Evolutionary conservation across 2,888 invertebrate genomes (phyloP).

Genomic region (Copidosoma aretas): DNA sequence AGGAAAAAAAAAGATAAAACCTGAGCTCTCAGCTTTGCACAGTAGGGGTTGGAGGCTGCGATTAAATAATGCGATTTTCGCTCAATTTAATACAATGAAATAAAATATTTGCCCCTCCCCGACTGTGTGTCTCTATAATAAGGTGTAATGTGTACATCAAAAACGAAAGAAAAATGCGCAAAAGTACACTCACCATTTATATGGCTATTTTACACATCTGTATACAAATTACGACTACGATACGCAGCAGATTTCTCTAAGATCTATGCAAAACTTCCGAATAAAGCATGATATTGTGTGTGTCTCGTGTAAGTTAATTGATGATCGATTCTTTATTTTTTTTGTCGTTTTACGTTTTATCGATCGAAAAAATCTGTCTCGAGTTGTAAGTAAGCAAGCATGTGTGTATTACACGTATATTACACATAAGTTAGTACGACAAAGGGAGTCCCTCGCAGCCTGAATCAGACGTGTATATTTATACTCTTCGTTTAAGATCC

Average conservation of each 20-base stretch:
- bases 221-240: slow-evolving; percentile 41
- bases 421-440: slow-evolving; percentile 36
- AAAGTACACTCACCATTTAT: slow-evolving; percentile 51
- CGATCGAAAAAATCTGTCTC: slow-evolving; percentile 46
- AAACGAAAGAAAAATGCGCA: slow-evolving; percentile 39
- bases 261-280: slow-evolving; percentile 43
- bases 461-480: slow-evolving; percentile 44
- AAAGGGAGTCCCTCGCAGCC: slow-evolving; percentile 53
- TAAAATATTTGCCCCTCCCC: not conserved
- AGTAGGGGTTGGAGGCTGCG: not conserved
- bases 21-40: slow-evolving; percentile 25
- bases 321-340: too few species aligned
- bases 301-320: not conserved
- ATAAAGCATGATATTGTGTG: too few species aligned
- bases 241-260: slow-evolving; percentile 42
- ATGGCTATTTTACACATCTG: slow-evolving; percentile 27
- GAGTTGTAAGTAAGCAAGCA: slow-evolving; percentile 50
- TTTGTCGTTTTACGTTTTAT: slow-evolving; percentile 25
- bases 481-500: slow-evolving; percentile 50
- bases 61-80: too few species aligned
- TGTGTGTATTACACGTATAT: slow-evolving; percentile 38
- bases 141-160: slow-evolving; percentile 23
- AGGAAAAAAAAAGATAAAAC: slow-evolving; percentile 18
- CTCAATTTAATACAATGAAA: too few species aligned
- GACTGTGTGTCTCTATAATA: slow-evolving; percentile 3